Evolutionary conservation across 2,113 vertebrate genomes (phyloP).

Genomic region (Deroptyus accipitrinus): DNA sequence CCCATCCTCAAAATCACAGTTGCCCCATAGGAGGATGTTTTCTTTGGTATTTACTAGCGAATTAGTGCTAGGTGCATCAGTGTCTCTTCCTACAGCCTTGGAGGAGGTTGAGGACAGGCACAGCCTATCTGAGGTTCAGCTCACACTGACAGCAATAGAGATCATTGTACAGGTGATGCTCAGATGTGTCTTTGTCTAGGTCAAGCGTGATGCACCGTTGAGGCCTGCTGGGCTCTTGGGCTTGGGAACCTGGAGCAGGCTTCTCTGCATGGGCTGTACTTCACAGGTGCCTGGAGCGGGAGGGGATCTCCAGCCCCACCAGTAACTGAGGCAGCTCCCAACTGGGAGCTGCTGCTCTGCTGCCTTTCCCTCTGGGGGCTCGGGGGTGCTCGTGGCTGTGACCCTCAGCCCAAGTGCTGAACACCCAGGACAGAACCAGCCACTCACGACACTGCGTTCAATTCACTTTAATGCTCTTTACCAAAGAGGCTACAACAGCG

Average conservation of each 20-base stretch:
- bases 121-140: fast-evolving
- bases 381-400: not conserved
- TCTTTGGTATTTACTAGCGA: not conserved
- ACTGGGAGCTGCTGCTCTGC: too few relatives aligned
- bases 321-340: not conserved
- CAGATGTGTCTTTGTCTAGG: not conserved
- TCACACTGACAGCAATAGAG: fast-evolving
- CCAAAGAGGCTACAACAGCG: conserved; percentile 4
- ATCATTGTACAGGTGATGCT: fast-evolving
- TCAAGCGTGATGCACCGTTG: fast-evolving
- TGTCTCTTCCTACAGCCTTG: not conserved
- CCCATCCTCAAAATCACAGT: not conserved
- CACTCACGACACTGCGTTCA: not conserved
- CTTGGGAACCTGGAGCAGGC: not conserved
- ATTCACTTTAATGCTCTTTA: not conserved
- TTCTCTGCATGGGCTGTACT: not conserved
- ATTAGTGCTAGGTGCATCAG: not conserved
- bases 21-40: not conserved
- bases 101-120: not conserved
- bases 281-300: not conserved
- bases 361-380: not conserved
- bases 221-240: not conserved
- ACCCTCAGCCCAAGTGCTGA: not conserved
- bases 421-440: not conserved
- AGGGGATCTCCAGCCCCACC: not conserved